Evolutionary conservation across 2,797 vertebrate genomes (phyloP).

Genomic region (Simalia tracyae): DNA sequence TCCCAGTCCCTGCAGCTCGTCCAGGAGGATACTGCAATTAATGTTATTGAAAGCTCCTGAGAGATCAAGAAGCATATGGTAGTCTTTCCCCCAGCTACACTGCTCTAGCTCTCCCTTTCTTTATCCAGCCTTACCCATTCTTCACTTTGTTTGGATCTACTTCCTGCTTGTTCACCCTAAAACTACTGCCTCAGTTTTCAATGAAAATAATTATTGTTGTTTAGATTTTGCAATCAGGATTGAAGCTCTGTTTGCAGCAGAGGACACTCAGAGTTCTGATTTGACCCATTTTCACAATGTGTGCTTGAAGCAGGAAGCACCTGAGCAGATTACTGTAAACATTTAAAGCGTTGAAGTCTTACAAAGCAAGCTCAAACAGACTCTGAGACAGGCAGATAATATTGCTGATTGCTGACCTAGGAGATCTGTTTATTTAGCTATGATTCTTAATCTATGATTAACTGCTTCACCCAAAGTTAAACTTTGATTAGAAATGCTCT

Average conservation of each 20-base stretch:
- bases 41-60: not conserved
- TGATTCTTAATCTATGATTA: not conserved
- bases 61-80: not conserved
- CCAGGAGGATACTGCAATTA: not conserved
- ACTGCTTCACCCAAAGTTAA: not conserved
- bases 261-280: not conserved
- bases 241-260: not conserved
- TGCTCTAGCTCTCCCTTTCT: not conserved
- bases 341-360: not conserved
- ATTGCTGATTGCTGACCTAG: not conserved
- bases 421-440: not conserved
- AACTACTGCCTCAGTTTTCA: not conserved
- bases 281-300: not conserved
- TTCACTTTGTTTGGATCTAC: not conserved
- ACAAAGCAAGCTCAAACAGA: not conserved
- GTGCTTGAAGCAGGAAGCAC: not conserved
- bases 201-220: too few species aligned
- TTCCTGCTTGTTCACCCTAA: not conserved
- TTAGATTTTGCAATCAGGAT: not conserved
- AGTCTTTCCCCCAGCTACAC: not conserved
- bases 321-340: not conserved
- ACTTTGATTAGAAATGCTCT: not conserved
- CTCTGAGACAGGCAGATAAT: not conserved
- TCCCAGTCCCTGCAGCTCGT: not conserved
- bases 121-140: not conserved